These are phyloP conservation scores for Colinus virginianus DNA, from an alignment of 2,113 vertebrate species.

Conservation along the genomic window DNA sequence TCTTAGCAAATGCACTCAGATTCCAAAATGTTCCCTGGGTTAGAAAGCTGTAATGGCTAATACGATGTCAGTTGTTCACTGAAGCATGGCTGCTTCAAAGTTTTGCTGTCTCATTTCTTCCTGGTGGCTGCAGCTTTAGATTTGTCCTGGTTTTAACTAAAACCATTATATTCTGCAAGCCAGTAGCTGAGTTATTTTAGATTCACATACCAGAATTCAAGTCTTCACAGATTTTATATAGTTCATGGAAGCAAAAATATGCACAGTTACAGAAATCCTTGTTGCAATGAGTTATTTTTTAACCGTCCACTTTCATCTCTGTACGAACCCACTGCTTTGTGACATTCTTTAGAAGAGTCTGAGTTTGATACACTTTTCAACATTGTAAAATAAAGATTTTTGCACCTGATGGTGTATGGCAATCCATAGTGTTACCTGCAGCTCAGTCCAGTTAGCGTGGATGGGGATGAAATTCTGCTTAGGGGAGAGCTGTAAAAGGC, in stretches of 20 bases:
- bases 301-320: neutral
- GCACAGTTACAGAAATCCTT: neutral
- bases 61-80: neutral
- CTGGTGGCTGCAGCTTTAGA: neutral
- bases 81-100: neutral
- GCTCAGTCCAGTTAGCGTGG: fast-evolving
- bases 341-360: neutral
- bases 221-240: neutral
- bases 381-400: neutral
- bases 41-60: neutral
- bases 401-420: neutral
- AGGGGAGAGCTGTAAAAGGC: neutral
- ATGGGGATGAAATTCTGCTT: neutral
- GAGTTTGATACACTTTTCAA: neutral
- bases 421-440: neutral
- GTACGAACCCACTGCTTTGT: neutral
- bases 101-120: neutral
- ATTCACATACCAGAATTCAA: neutral
- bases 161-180: neutral
- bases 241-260: neutral
- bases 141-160: neutral
- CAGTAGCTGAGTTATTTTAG: neutral
- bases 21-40: neutral
- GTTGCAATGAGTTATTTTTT: neutral
- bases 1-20: neutral